phyloP scores from a whole-genome alignment of 1,140 invertebrate genomes.

The Scaptomyza hsui region DNA sequence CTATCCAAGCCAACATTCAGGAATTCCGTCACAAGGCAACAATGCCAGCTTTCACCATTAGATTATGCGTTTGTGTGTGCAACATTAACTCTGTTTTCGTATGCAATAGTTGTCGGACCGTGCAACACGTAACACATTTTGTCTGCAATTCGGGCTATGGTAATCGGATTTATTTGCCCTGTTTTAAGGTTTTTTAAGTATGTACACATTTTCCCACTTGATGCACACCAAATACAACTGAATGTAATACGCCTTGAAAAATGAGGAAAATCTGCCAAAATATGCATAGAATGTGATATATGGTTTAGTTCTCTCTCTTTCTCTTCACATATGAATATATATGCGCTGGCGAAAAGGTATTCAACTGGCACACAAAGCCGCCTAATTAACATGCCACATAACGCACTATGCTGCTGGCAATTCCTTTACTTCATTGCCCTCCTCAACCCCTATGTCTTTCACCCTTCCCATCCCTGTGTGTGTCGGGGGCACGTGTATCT shows the following conservation, averaged over 20 bases:
- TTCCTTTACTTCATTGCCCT: slow-evolving; percentile 4
- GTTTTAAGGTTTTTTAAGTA: slow-evolving; percentile 23
- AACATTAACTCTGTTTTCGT: background rate
- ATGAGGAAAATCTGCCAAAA: background rate
- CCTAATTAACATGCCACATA: slow-evolving; percentile 69
- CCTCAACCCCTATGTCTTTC: background rate
- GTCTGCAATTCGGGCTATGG: slow-evolving; percentile 56
- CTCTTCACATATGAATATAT: background rate
- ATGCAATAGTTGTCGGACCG: slow-evolving; percentile 19
- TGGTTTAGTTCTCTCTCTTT: background rate
- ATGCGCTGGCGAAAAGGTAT: slow-evolving; percentile 17
- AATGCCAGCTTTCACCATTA: background rate
- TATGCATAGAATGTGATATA: background rate
- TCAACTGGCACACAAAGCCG: slow-evolving; percentile 62
- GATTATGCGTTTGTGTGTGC: background rate
- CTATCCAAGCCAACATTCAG: background rate
- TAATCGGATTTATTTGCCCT: slow-evolving; percentile 73
- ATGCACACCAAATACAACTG: slow-evolving; percentile 57
- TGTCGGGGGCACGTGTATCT: slow-evolving; percentile 4
- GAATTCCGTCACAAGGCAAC: background rate
- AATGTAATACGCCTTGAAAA: slow-evolving; percentile 10
- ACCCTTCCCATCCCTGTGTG: background rate
- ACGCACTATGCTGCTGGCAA: slow-evolving; percentile 17
- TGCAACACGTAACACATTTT: slow-evolving; percentile 49
- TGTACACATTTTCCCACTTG: slow-evolving; percentile 62